Base-by-base conservation (phyloP, 35 echinoderm and acorn worm genomes). In the Anneissia japonica region DNA sequence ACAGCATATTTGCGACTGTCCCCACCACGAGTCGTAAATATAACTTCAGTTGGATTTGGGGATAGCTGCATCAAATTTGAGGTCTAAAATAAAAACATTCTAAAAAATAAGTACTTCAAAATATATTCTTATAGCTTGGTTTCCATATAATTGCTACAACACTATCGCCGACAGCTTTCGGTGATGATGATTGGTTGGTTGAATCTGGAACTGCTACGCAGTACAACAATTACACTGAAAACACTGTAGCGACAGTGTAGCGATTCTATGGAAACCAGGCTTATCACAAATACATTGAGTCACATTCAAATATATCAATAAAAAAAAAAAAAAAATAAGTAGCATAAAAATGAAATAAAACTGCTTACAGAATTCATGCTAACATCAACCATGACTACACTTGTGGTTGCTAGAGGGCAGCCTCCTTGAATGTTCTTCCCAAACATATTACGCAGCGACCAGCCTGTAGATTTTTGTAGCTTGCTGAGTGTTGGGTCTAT, bases 341-440 rank as follows among this genome's bases (percentile, higher is more conserved):
- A 72, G 45, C 30, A 31, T 73, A 38, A 0, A 39, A 5, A 13
- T 38, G 23, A 86, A 21, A 19, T 23, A 37, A 4, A 76, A 77
- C 19, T 64, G 79, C 95, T 93, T 84, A 97, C 95, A 45, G 76
- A 46, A 28, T 97, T 90, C 34, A 86, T 88, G 12, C 91, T 85
- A 29, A 97, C 46, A 90, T 97, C 95, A 31, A 97, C 82, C 10
- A 91, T 79, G 21, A 93, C 46, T 17, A 77, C 81, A 75, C 95
- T 97, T 19, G 64, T 77, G 0, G 75, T 36, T 41, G 95, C 95
- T 83, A 97, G 39, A 19, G 95, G 95, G 36, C 95, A 97, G 26
- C 85, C n/a, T 0, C 81, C 82, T 31, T 80, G 82, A 36, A 97
- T 26, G 0, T 78, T 55, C 14, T 82, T 74, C 0, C 84, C 91